Evolutionary conservation across 2,113 vertebrate species (phyloP).

Genomic region (Dicentrarchus labrax): DNA sequence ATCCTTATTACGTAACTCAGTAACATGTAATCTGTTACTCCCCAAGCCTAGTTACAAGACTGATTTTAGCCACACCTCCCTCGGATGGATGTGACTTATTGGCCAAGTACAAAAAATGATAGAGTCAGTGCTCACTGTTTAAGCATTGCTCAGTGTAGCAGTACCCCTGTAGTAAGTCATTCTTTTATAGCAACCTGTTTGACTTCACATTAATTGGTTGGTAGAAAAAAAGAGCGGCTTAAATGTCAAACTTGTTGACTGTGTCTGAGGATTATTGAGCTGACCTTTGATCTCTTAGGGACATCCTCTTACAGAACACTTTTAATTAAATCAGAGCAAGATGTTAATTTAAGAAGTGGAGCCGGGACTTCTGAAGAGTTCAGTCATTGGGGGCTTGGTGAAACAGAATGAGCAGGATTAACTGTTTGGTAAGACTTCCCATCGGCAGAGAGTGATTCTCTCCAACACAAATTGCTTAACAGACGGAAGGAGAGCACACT

Average conservation of each 20-base stretch:
- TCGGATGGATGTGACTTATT: not conserved
- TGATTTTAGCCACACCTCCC: not conserved
- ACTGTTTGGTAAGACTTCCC: conserved; percentile 3
- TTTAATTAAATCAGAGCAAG: conserved; percentile 72
- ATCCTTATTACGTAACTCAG: too few relatives aligned
- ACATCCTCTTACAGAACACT: conserved; percentile 48
- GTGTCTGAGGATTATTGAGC: conserved; percentile 64
- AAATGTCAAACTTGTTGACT: conserved; percentile 72
- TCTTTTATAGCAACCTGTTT: conserved; percentile 41
- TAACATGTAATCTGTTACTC: too few relatives aligned
- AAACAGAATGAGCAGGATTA: conserved; percentile 26
- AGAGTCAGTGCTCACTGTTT: not conserved
- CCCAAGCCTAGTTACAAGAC: too few relatives aligned
- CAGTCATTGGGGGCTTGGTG: conserved; percentile 24
- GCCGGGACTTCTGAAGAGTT: conserved; percentile 27
- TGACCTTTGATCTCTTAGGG: conserved; percentile 70
- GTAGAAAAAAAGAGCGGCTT: not conserved
- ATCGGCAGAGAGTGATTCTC: not conserved
- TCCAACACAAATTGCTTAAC: not conserved
- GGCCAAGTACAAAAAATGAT: not conserved
- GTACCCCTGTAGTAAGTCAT: not conserved
- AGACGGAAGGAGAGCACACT: not conserved
- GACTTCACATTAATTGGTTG: conserved; percentile 48
- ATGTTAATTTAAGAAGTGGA: conserved; percentile 60
- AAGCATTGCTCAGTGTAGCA: not conserved